Conservation (phyloP, 2,888 invertebrate species). For the Ochropacha duplaris region DNA sequence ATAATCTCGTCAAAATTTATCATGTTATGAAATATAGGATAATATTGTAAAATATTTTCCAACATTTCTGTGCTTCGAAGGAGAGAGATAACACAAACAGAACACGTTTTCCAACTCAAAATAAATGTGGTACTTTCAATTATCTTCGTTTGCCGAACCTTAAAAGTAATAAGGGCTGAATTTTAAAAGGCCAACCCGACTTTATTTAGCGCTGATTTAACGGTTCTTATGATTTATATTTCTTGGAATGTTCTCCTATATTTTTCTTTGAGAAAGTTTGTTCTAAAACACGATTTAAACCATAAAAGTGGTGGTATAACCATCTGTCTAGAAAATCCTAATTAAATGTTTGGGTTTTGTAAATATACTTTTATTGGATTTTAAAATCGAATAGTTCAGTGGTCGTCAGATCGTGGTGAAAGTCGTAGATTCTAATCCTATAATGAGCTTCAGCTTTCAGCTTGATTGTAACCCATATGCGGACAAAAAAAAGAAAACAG, state of each 20-base stretch:
- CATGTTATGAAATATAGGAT: no score
- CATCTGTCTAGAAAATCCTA: no score
- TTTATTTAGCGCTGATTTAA: neutral
- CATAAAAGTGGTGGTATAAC: neutral
- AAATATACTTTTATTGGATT: no score
- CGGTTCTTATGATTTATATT: neutral
- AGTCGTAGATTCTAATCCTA: no score
- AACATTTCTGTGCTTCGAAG: neutral
- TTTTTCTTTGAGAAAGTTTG: neutral
- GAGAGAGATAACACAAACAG: neutral
- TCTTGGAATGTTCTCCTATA: neutral
- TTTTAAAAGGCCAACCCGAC: neutral
- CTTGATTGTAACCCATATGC: no score
- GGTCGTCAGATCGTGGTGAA: no score
- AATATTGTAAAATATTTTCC: neutral
- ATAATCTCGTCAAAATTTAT: neutral
- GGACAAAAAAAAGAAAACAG: no score
- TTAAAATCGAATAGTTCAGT: no score
- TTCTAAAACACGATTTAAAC: neutral
- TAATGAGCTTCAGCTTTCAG: no score
- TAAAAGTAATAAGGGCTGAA: neutral
- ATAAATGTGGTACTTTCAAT: neutral
- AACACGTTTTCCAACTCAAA: neutral
- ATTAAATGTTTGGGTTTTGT: no score
- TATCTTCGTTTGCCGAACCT: neutral